Evolutionary conservation across 2,113 vertebrate genomes (phyloP), one percentile per base, ranked within the genome.

Genomic region (Rhinichthys klamathensis): DNA sequence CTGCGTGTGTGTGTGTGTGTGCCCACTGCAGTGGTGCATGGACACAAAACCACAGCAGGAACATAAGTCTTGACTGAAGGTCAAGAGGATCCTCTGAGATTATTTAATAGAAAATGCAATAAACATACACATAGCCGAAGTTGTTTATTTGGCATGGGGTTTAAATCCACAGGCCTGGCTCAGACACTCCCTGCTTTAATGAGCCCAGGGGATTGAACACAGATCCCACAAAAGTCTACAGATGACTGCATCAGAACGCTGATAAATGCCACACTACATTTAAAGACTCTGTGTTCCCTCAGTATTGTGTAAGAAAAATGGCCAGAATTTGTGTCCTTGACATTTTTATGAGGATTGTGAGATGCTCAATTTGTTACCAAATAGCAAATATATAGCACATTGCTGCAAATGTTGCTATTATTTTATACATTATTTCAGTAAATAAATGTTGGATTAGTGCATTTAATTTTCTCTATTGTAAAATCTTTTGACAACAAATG

Each of bases 91-190:
- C 60, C n/a, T 41, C 15, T 41, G n/a, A 65, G 58, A n/a, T 80
- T 80, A 46, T 80, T 80, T 65, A 30, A 41, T 41, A 21, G 78
- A 30, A 63, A 80, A 65, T 27, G 38, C 25, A 46, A 80, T 80
- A 80, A 30, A 61, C 38, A 80, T 32, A 2, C 25, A 76, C 4
- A 4, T 0, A 30, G 30, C 23, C 0, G 11, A 65, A 46, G 78
- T 49, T 65, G n/a, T 80, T 80, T 80, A 46, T 80, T 49, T 46
- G 38, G 60, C 65, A 60, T 46, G 15, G 78, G 78, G 58, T 65
- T 80, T 65, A 65, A 80, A 63, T 80, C 78, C 78, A 63, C 38
- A 44, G 2, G 12, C 3, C 23, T 63, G 35, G 41, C 30, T 30
- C 60, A 46, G 54, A 61, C 13, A 21, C 12, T 41, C 16, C n/a